Evolutionary conservation across 2,113 vertebrate genomes (phyloP).

Genomic region (Ellobius talpinus): DNA sequence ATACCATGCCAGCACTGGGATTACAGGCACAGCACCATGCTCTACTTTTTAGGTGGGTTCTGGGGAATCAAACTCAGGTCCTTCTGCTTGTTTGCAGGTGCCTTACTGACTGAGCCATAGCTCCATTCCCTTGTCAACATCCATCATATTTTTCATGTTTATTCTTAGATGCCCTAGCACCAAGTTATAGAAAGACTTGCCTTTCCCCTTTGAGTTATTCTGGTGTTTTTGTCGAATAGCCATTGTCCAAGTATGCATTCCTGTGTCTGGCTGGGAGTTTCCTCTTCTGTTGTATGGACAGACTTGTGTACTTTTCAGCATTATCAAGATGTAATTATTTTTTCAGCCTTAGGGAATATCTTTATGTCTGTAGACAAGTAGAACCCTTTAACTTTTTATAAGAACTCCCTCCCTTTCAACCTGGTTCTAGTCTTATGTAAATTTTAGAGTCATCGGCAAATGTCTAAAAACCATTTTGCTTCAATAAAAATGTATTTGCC

Average conservation of each 20-base stretch:
- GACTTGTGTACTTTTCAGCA: background rate
- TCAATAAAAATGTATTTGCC: background rate
- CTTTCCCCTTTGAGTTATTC: background rate
- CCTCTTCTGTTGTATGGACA: background rate
- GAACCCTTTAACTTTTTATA: background rate
- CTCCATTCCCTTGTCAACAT: background rate
- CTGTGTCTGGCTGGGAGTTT: background rate
- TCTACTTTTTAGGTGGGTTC: background rate
- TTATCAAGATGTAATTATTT: background rate
- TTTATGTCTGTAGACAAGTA: background rate
- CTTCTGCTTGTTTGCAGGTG: background rate
- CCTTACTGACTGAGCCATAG: background rate
- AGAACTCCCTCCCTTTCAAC: background rate
- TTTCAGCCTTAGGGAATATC: slow-evolving; percentile 11
- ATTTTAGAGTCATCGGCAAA: slow-evolving; percentile 41
- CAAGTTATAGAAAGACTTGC: background rate
- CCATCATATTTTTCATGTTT: background rate
- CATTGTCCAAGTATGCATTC: background rate
- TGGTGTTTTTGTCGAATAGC: background rate
- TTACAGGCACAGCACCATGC: background rate
- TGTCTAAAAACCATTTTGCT: background rate
- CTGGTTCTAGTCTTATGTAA: background rate
- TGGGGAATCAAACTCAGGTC: background rate
- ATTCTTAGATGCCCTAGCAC: background rate
- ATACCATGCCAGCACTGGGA: too few relatives aligned